phyloP scores from a whole-genome alignment of 2,797 vertebrate genomes.

The Phoxinus dragarum region DNA sequence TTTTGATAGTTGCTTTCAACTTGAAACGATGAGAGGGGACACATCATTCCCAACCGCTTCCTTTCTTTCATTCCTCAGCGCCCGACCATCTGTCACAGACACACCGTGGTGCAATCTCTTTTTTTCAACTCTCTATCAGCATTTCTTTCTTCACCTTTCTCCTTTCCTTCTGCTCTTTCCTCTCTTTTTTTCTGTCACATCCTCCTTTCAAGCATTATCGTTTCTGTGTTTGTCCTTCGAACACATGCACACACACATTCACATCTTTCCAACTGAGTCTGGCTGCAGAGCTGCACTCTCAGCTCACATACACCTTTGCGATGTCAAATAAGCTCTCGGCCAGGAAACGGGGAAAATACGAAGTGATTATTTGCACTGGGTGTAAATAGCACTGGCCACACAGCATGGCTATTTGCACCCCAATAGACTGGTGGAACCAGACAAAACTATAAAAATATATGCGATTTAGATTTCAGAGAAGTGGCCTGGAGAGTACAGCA shows the following conservation, averaged over 20 bases:
- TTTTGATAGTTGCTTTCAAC: slow-evolving; percentile 25
- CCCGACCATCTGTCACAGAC: slow-evolving; percentile 19
- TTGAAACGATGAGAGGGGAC: neutral
- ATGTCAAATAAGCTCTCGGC: neutral
- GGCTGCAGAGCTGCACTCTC: slow-evolving; percentile 14
- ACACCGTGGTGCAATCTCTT: neutral
- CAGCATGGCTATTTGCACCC: slow-evolving; percentile 21
- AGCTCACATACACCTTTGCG: slow-evolving; percentile 10
- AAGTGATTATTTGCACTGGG: slow-evolving; percentile 28
- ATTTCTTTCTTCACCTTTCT: neutral
- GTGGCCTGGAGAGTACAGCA: neutral
- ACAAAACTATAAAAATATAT: slow-evolving; percentile 14
- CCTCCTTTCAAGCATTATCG: neutral
- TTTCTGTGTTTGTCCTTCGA: slow-evolving; percentile 13
- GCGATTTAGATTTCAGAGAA: slow-evolving; percentile 7
- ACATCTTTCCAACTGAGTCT: slow-evolving; percentile 14
- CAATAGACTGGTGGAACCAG: neutral
- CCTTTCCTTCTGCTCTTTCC: slow-evolving; percentile 1
- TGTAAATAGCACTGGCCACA: slow-evolving; percentile 24
- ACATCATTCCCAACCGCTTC: slow-evolving; percentile 22
- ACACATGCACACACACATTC: neutral
- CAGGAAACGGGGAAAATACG: neutral
- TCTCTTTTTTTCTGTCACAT: neutral
- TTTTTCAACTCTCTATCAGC: neutral
- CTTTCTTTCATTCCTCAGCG: slow-evolving; percentile 13